A percentile compares a stretch with the other conserved stretches of the same genome.
Conservation (phyloP, 2,797 vertebrate genomes). For the Carapus acus region DNA sequence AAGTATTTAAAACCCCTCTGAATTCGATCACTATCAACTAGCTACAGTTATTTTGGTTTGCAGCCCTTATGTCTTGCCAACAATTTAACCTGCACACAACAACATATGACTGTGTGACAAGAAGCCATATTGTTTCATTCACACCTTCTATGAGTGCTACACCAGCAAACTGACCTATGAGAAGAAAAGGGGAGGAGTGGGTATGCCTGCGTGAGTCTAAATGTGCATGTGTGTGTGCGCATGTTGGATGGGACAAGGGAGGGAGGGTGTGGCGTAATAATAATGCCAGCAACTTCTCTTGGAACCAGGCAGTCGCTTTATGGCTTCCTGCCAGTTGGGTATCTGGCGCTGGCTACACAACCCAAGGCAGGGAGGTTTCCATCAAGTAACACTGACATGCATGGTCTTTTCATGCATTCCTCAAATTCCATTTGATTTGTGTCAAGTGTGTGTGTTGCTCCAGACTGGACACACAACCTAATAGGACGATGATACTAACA, state of each 20-base stretch:
- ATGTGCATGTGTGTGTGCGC: not conserved
- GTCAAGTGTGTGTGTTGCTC: slow-evolving; percentile 1
- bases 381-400: slow-evolving; percentile 22
- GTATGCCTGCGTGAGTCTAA: not conserved
- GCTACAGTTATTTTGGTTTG: too few species aligned
- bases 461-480: slow-evolving; percentile 9
- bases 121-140: not conserved
- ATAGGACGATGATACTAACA: not conserved
- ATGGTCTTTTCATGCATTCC: slow-evolving; percentile 56
- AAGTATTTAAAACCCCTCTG: too few species aligned
- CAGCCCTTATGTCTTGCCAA: not conserved
- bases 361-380: slow-evolving; percentile 47
- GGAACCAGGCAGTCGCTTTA: slow-evolving; percentile 22
- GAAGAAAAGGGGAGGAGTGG: not conserved
- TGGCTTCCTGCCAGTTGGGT: slow-evolving; percentile 10
- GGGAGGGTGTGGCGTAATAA: slow-evolving; percentile 20
- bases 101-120: not conserved
- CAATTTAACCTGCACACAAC: not conserved
- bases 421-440: slow-evolving; percentile 55
- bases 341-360: slow-evolving; percentile 18
- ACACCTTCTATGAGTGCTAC: not conserved
- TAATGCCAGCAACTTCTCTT: slow-evolving; percentile 37
- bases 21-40: too few species aligned
- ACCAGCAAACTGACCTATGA: not conserved
- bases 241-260: not conserved